Evolutionary conservation across 2,113 vertebrate species (phyloP).

Genomic region (Stegostoma tigrinum): DNA sequence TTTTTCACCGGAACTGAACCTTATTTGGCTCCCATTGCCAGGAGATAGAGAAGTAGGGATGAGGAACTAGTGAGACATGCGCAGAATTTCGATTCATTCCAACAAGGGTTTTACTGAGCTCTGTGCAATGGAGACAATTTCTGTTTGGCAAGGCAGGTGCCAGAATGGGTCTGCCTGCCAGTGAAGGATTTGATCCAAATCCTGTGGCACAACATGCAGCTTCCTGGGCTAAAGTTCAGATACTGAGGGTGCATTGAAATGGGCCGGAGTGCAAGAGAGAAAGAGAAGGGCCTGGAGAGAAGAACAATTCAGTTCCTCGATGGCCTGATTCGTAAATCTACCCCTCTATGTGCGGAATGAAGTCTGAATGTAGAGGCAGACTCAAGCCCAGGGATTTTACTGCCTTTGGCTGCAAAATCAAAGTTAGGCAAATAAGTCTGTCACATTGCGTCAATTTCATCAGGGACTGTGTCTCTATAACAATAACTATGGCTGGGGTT

Average conservation of each 20-base stretch:
- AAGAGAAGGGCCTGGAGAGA: neutral
- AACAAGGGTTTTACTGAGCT: constrained; percentile 10
- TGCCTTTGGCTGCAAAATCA: neutral
- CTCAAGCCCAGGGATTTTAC: too few species aligned
- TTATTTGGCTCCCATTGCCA: neutral
- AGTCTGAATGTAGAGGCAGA: neutral
- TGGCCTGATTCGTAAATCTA: neutral
- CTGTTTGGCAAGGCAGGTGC: neutral
- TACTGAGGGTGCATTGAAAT: neutral
- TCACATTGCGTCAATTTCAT: neutral
- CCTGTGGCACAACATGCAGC: neutral
- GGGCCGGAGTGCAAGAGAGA: neutral
- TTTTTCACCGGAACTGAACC: neutral
- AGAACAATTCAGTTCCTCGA: neutral
- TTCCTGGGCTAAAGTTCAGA: neutral
- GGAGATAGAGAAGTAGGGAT: neutral
- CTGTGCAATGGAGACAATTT: neutral
- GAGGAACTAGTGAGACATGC: neutral
- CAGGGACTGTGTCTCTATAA: neutral
- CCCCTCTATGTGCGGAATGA: neutral
- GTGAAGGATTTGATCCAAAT: neutral
- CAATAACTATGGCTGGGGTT: neutral
- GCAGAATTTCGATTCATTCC: neutral
- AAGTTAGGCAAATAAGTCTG: neutral
- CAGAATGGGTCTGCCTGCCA: neutral